Percentiles rank a stretch among this genome's conserved stretches.
These are phyloP conservation scores for Heliothis virescens DNA, from an alignment of 1,140 invertebrate species.

Conservation along the genomic window DNA sequence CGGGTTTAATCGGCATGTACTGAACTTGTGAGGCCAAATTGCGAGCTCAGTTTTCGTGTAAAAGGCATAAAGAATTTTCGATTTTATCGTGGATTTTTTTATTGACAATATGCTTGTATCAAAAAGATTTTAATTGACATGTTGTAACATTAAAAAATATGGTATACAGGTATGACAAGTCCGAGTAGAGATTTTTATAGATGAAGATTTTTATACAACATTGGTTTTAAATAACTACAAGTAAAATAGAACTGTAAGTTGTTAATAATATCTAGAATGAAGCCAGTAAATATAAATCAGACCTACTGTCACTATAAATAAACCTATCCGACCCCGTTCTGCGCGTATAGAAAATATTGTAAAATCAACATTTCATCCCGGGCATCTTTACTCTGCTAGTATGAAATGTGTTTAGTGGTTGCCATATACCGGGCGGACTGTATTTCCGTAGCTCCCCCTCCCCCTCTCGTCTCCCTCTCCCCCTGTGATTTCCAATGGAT, in stretches of 20 bases:
- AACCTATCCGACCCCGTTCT: neutral
- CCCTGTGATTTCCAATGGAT: constrained; percentile 76
- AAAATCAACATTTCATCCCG: constrained; percentile 41
- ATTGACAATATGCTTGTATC: neutral
- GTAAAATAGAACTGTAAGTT: too few relatives aligned
- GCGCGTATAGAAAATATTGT: constrained; percentile 17
- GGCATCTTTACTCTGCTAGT: constrained; percentile 41
- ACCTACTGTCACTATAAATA: neutral
- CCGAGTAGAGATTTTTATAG: too few relatives aligned
- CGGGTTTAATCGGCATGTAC: constrained; percentile 25
- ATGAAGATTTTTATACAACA: too few relatives aligned
- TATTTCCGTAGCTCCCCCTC: constrained; percentile 62
- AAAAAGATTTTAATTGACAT: too few relatives aligned
- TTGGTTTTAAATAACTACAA: too few relatives aligned
- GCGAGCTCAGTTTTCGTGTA: constrained; percentile 12
- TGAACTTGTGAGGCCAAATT: constrained; percentile 20
- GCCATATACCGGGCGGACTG: constrained; percentile 61
- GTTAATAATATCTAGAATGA: too few relatives aligned
- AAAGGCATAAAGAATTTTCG: neutral
- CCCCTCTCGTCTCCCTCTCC: constrained; percentile 42
- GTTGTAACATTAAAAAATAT: too few relatives aligned
- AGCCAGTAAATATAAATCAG: too few relatives aligned
- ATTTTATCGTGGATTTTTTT: neutral
- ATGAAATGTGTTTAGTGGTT: constrained; percentile 63
- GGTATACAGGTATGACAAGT: too few relatives aligned